Percentiles rank a stretch among this genome's conserved stretches.
phyloP scores from a whole-genome alignment of 2,113 vertebrate genomes.

The Aphyosemion australe region DNA sequence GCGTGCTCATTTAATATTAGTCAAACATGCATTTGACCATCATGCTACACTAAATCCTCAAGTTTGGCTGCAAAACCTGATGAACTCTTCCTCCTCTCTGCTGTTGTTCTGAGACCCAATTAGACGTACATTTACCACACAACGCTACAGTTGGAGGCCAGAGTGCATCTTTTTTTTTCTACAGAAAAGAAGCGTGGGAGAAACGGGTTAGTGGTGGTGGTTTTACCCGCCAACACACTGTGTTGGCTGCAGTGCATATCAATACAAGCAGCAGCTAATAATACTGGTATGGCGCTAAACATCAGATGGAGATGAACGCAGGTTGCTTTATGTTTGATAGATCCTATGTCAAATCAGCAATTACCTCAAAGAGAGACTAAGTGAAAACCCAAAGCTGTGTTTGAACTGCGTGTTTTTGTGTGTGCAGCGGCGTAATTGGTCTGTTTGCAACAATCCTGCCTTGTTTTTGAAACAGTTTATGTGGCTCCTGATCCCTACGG shows the following conservation, averaged over 20 bases:
- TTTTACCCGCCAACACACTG: slow-evolving; percentile 62
- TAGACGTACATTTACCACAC: slow-evolving; percentile 67
- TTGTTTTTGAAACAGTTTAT: slow-evolving; percentile 78
- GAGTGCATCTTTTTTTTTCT: slow-evolving; percentile 64
- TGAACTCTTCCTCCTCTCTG: slow-evolving; percentile 48
- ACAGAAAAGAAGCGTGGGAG: slow-evolving; percentile 76
- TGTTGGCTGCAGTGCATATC: slow-evolving; percentile 58
- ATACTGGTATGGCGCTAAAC: slow-evolving; percentile 69
- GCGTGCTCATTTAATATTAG: slow-evolving; percentile 6
- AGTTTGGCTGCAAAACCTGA: slow-evolving; percentile 46
- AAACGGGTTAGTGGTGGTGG: slow-evolving; percentile 48
- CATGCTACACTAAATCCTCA: slow-evolving; percentile 13
- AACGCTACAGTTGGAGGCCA: slow-evolving; percentile 61
- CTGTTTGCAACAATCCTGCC: slow-evolving; percentile 70
- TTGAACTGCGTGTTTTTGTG: slow-evolving; percentile 17
- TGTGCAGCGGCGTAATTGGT: slow-evolving; percentile 41
- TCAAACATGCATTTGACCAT: not conserved
- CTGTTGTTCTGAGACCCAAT: slow-evolving; percentile 71
- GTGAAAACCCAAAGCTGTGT: slow-evolving; percentile 25
- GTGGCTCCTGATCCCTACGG: slow-evolving; percentile 71
- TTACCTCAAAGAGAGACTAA: slow-evolving; percentile 76
- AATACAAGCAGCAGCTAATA: slow-evolving; percentile 61
- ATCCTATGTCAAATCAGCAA: slow-evolving; percentile 73
- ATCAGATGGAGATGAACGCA: slow-evolving; percentile 72
- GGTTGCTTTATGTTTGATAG: slow-evolving; percentile 80